phyloP scores from a whole-genome alignment of 2,113 vertebrate genomes.

The Oxygymnocypris stewartii region DNA sequence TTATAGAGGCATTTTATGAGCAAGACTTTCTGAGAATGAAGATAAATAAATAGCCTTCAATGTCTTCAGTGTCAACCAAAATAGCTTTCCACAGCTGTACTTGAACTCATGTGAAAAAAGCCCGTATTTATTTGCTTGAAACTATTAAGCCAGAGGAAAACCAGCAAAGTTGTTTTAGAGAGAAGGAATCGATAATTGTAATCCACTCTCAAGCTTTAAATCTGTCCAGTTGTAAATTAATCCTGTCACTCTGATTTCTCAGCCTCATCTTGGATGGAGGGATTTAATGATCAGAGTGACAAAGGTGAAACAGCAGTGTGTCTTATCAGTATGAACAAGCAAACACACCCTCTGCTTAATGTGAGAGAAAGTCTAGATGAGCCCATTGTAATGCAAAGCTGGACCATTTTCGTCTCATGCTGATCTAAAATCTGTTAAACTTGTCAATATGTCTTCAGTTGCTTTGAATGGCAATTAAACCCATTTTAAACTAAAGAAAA shows the following conservation, averaged over 20 bases:
- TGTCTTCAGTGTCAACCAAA: background rate
- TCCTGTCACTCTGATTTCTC: constrained; percentile 16
- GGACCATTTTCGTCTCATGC: background rate
- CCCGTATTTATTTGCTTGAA: constrained; percentile 24
- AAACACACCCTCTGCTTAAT: constrained; percentile 1
- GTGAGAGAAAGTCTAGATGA: background rate
- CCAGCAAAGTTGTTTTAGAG: constrained; percentile 7
- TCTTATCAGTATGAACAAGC: constrained; percentile 21
- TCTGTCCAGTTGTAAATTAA: constrained; percentile 1
- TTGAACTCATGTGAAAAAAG: constrained; percentile 5
- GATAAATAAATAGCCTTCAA: constrained; percentile 20
- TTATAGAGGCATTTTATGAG: constrained; percentile 21
- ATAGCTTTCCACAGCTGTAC: constrained; percentile 10
- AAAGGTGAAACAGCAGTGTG: background rate
- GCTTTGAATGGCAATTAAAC: constrained; percentile 5
- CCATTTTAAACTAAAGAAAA: background rate
- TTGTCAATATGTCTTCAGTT: background rate
- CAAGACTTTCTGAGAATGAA: constrained; percentile 12
- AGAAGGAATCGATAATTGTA: constrained; percentile 32
- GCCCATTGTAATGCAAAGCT: background rate
- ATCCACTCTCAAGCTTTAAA: constrained; percentile 31
- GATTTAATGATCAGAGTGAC: background rate
- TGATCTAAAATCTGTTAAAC: constrained; percentile 6
- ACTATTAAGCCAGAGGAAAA: constrained; percentile 9
- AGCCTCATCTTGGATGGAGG: constrained; percentile 11